Conservation (phyloP, 2,888 invertebrate species). For the Melieria picta region DNA sequence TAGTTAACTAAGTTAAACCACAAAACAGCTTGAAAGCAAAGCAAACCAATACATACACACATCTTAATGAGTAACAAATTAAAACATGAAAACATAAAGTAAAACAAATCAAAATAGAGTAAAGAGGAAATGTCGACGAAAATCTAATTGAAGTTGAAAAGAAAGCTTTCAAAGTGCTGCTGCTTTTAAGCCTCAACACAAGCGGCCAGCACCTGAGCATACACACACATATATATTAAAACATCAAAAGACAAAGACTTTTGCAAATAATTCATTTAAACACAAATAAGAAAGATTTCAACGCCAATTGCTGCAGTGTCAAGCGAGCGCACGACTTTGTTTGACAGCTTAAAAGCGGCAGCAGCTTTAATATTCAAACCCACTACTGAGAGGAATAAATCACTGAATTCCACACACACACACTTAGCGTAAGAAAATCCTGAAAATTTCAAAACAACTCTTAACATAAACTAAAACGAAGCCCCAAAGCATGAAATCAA, state of each 20-base stretch:
- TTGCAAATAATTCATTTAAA: slow-evolving; percentile 21
- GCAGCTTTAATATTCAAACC: too few relatives aligned
- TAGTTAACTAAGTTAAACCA: neutral
- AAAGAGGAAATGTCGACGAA: slow-evolving; percentile 29
- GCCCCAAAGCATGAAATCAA: too few relatives aligned
- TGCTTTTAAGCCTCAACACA: slow-evolving; percentile 24
- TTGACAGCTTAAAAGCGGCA: too few relatives aligned
- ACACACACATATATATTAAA: neutral
- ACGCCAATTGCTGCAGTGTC: too few relatives aligned
- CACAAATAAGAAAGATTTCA: neutral
- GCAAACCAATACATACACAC: slow-evolving; percentile 8
- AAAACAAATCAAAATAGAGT: slow-evolving; percentile 36
- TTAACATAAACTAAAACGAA: too few relatives aligned
- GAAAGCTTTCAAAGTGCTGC: slow-evolving; percentile 6
- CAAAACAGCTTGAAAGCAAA: slow-evolving; percentile 23
- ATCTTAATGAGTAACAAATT: slow-evolving; percentile 11
- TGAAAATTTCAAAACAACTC: too few relatives aligned
- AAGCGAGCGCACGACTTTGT: too few relatives aligned
- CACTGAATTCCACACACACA: too few relatives aligned
- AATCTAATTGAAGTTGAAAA: too few relatives aligned
- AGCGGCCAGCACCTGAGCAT: slow-evolving; percentile 24
- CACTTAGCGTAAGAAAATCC: too few relatives aligned
- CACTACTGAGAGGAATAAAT: too few relatives aligned
- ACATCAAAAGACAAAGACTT: slow-evolving; percentile 12
- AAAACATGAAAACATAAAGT: slow-evolving; percentile 25